Evolutionary conservation across 2,888 invertebrate species (phyloP), one percentile per base, ranked within the genome.

Genomic region (Scelioninae gen. 1): DNA sequence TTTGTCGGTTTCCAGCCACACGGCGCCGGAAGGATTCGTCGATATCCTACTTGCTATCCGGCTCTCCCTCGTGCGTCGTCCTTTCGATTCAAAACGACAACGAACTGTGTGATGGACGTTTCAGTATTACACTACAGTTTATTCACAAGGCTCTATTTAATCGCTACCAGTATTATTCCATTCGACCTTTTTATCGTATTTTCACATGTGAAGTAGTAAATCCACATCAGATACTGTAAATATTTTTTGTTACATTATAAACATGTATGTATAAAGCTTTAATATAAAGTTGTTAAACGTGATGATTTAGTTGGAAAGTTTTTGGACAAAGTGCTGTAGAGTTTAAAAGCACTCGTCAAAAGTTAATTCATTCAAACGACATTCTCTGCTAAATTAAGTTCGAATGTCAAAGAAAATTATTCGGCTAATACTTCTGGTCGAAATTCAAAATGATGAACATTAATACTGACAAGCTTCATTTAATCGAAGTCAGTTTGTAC

Each of bases 1-100:
- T 89, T 89, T 88, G 87, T 88, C 88, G 88, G 86, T 87, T 87
- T 86, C 84, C 85, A 75, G 82, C 72, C 72, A 60, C 84, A 66
- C 63, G 71, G 82, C 66, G 77, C 78, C 71, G 77, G 75, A 82
- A 68, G 80, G 76, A 85, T 86, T 86, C 85, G 84, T 85, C 86
- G 87, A 88, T 88, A 88, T 86, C 78, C 81, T 55, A 53, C 38
- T 60, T 53, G 47, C 62, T 56, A 82, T 77, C 68, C 47, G n/a
- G 10, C 32, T 45, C 53, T 55, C 55, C 32, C 71, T 76, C 71
- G 56, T 63, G 45, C 65, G 23, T 38, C 43, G 63, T 78, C 58
- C 56, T 55, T 71, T 71, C 71, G 65, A 71, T 32, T 62, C 51
- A 69, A 78, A 78, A 69, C 47, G 69, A 71, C 76, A 55, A 65